phyloP scores from a whole-genome alignment of 2,797 vertebrate species.

The Otolemur crassicaudatus region DNA sequence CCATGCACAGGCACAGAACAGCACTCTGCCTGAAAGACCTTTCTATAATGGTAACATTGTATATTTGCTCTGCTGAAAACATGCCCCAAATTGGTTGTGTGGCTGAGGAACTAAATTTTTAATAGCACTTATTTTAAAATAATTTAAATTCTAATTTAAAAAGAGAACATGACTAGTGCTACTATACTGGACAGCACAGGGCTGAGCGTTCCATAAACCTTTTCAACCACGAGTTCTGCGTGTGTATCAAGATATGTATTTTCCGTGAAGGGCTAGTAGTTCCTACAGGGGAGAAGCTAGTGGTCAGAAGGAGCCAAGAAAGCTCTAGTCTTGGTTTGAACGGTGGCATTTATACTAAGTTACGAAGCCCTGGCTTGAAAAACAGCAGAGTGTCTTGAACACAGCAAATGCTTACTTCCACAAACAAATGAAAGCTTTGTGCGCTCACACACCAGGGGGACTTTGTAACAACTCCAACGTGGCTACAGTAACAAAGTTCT shows the following conservation, averaged over 20 bases:
- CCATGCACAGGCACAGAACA: not conserved
- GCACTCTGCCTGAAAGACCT: not conserved
- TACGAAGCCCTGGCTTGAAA: not conserved
- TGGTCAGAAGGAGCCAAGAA: not conserved
- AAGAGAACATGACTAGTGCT: not conserved
- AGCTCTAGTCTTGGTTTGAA: not conserved
- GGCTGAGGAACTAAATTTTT: not conserved
- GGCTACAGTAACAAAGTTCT: not conserved
- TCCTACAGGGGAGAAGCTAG: not conserved
- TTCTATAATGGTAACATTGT: not conserved
- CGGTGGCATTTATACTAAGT: not conserved
- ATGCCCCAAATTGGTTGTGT: not conserved
- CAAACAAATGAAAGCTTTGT: constrained; percentile 11
- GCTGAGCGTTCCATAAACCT: not conserved
- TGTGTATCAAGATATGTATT: not conserved
- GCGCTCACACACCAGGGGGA: not conserved
- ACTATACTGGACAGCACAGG: not conserved
- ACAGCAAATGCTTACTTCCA: not conserved
- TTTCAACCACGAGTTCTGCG: not conserved
- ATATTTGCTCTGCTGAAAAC: not conserved
- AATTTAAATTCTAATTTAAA: constrained; percentile 35
- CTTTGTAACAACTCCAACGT: not conserved
- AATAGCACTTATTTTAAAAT: not conserved
- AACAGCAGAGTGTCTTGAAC: not conserved
- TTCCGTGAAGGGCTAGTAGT: not conserved